Conservation (phyloP, 1,140 invertebrate genomes). For the Dendroctonus ponderosae region DNA sequence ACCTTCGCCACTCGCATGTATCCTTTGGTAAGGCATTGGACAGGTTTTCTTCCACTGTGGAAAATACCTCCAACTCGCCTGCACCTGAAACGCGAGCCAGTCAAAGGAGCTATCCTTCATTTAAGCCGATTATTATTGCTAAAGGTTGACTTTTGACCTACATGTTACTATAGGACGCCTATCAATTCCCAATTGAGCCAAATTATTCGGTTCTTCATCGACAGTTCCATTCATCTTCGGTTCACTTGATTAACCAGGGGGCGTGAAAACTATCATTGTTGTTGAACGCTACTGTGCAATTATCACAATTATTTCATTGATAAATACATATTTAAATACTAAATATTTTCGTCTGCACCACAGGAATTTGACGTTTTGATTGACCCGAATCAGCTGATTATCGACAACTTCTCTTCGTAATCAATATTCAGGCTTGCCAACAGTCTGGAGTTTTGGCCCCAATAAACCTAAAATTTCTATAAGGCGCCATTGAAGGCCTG, state of each 20-base stretch:
- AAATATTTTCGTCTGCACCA: no score
- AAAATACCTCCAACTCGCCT: conserved; percentile 84
- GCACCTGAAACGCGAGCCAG: conserved; percentile 64
- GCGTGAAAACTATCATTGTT: conserved; percentile 32
- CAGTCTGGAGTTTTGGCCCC: no score
- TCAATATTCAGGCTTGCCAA: no score
- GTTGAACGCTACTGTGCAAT: not conserved
- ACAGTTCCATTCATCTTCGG: conserved; percentile 32
- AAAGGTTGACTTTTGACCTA: conserved; percentile 37
- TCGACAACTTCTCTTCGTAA: no score
- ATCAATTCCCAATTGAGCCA: conserved; percentile 34
- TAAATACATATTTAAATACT: no score
- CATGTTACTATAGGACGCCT: conserved; percentile 46
- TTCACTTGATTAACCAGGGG: conserved; percentile 27
- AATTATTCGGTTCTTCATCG: conserved; percentile 17
- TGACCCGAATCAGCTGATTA: no score
- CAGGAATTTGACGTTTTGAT: no score
- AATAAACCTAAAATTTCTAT: no score
- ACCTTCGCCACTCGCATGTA: conserved; percentile 85
- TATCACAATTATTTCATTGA: no score
- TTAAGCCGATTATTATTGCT: not conserved
- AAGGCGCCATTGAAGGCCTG: no score
- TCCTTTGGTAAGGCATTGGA: conserved; percentile 79
- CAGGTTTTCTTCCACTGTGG: conserved; percentile 73
- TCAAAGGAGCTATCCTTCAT: conserved; percentile 7